A percentile compares a stretch with the other conserved stretches of the same genome.
Evolutionary conservation across 2,113 vertebrate species (phyloP).

Genomic region (Otus sunia): DNA sequence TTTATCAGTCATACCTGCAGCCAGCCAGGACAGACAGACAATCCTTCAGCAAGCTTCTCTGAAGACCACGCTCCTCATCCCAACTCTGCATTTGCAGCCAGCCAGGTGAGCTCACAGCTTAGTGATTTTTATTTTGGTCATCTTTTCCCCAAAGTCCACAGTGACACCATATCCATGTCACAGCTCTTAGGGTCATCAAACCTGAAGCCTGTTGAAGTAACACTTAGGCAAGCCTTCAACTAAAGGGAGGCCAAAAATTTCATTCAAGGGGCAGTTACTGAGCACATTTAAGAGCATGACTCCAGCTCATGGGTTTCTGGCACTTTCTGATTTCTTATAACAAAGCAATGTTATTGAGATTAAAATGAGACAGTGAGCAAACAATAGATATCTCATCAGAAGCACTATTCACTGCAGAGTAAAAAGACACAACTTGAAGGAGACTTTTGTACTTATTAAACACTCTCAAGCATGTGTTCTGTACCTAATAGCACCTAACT

Average conservation of each 20-base stretch:
- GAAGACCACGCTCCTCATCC: background rate
- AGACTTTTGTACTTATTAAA: background rate
- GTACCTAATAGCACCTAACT: background rate
- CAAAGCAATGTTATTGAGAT: background rate
- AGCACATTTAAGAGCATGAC: background rate
- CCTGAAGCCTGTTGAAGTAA: background rate
- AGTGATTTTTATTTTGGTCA: background rate
- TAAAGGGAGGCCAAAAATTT: background rate
- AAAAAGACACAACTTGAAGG: background rate
- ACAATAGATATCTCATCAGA: background rate
- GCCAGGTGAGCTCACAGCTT: background rate
- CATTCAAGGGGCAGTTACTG: background rate
- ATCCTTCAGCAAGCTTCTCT: background rate
- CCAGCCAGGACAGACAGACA: background rate
- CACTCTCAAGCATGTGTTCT: rapidly evolving
- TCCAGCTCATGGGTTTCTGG: background rate
- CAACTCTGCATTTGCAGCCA: background rate
- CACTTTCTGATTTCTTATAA: background rate
- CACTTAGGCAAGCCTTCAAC: background rate
- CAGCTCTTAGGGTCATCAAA: background rate
- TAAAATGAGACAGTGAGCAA: rapidly evolving
- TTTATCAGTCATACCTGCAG: background rate
- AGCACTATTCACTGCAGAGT: background rate
- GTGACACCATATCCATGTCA: background rate
- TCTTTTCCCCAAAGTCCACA: background rate